These are phyloP conservation scores for Metaphire vulgaris DNA, from an alignment of 1,140 invertebrate species.

Conservation along the genomic window DNA sequence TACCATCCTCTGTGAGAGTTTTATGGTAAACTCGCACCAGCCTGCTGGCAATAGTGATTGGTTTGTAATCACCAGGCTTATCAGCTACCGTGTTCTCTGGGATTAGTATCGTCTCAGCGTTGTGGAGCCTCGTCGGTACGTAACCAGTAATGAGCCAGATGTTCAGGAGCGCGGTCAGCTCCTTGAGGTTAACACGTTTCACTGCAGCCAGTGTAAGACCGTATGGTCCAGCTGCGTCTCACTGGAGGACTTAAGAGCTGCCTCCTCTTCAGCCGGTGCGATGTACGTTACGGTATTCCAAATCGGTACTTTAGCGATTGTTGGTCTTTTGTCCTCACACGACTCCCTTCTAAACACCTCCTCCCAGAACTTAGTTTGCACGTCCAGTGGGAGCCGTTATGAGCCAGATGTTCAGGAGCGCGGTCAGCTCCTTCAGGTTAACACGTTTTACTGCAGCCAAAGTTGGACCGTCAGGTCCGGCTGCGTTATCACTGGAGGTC, in stretches of 20 bases:
- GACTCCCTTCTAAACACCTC: no score
- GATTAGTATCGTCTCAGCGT: background rate
- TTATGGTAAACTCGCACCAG: slow-evolving; percentile 39
- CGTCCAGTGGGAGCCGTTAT: background rate
- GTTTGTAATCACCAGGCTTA: background rate
- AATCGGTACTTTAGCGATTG: no score
- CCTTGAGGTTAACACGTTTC: background rate
- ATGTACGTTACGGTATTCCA: no score
- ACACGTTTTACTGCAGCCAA: background rate
- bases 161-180: background rate
- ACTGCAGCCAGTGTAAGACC: background rate
- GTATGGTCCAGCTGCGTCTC: no score
- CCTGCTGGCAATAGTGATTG: slow-evolving; percentile 50
- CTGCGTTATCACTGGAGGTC: background rate
- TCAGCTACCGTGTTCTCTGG: background rate
- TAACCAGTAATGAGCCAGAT: background rate
- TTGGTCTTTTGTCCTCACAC: no score
- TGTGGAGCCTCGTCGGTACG: background rate
- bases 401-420: slow-evolving; percentile 5
- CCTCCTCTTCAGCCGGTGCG: no score
- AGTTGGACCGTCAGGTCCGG: background rate
- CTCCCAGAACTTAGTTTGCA: background rate
- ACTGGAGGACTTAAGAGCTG: no score
- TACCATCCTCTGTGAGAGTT: background rate
- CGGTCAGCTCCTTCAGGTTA: background rate